Conservation (phyloP, 92 coral and sea anemone genomes). For the Phenganax stokvisi region DNA sequence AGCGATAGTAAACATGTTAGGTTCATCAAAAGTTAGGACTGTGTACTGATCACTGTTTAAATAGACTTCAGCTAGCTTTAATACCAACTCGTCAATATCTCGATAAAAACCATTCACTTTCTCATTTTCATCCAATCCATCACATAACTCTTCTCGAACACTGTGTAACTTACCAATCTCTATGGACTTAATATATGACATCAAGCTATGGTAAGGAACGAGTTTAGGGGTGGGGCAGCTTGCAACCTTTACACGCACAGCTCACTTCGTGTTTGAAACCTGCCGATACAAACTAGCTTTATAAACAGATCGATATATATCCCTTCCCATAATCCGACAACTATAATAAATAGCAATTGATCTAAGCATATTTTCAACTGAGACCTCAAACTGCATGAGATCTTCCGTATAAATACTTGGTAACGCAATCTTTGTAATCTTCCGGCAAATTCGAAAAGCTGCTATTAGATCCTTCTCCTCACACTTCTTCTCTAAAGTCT, state of each 20-base stretch:
- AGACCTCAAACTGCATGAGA: constrained; percentile 11
- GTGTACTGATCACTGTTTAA: too few species aligned
- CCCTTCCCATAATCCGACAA: constrained; percentile 21
- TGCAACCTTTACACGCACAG: constrained; percentile 19
- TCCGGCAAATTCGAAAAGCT: neutral
- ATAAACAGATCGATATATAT: constrained; percentile 6
- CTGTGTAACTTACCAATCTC: constrained; percentile 12
- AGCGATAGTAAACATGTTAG: too few species aligned
- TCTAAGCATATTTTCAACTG: constrained; percentile 17
- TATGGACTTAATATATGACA: constrained; percentile 33
- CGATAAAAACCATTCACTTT: too few species aligned
- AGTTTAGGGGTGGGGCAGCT: constrained; percentile 37
- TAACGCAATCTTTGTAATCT: neutral
- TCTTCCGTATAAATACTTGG: constrained; percentile 22
- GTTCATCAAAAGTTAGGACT: too few species aligned
- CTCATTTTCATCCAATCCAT: too few species aligned
- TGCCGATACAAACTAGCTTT: neutral
- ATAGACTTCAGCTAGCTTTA: too few species aligned
- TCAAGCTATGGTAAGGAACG: constrained; percentile 31
- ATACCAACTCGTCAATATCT: too few species aligned
- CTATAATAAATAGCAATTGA: constrained; percentile 18
- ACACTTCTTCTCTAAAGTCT: neutral
- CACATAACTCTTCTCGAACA: constrained; percentile 1
- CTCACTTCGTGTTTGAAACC: neutral
- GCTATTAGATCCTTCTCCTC: neutral